Base-by-base conservation (phyloP, 2,888 invertebrate genomes). In the Polydrusus cervinus region DNA sequence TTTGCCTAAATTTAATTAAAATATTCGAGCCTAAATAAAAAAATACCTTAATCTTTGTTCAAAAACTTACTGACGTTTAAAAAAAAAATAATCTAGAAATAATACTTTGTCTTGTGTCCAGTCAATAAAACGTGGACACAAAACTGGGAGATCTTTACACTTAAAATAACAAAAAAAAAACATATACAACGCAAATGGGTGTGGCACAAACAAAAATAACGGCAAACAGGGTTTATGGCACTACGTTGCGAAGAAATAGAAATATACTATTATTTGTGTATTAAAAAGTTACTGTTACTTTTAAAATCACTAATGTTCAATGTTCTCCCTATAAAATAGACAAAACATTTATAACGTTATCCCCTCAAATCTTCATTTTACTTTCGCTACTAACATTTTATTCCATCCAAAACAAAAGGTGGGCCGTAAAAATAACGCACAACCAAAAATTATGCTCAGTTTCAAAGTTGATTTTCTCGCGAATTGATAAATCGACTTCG, bases 61-160 rank as follows among this genome's bases (percentile, higher is more conserved):
- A 53, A 30, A 53, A 53, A 53, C 8, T 13, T 49, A 34, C n/a
- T n/a, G n/a, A 66, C 10, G 13, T 10, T 30, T 14, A 34, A 1
- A 25, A 64, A 64, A 30, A 64, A 51, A 51, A 11, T 11, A 51
- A 10, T 16, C 16, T 16, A 67, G 55, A 67, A 53, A 67, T 53
- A 67, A 53, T 67, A 67, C 57, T 51, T 43, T 11, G 20, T 13
- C 9, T 65, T 30, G 13, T 9, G 51, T 34, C 74, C 74, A 74
- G 74, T 74, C 74, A 74, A 74, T 68, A 74, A 68, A 74, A 74
- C 74, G 30, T 74, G 69, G 74, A 55, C 47, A 30, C 68, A 62
- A 62, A 55, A 71, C 34, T 34, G 34, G 20, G 66, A 69, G 64
- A 69, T 69, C 69, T 34, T 25, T 18, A 43, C 47, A 53, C 47